Conservation (phyloP, 30 jellyfish, hydroid and myxozoan genomes). For the Hydractinia echinata region DNA sequence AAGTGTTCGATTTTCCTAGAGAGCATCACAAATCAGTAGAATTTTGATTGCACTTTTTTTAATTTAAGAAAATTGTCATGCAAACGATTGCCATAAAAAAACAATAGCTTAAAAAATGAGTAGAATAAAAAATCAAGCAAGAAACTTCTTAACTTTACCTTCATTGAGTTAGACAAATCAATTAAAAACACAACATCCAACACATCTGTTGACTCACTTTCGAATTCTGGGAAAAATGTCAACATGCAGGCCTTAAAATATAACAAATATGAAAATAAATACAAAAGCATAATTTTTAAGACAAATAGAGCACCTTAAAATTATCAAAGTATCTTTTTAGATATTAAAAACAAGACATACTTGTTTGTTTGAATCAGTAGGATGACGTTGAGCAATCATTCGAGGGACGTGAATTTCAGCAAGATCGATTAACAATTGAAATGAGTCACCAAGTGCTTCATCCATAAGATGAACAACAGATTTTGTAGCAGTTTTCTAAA, state of each 20-base stretch:
- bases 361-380: slow-evolving; percentile 59
- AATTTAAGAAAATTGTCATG: too few relatives aligned
- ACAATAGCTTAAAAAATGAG: too few relatives aligned
- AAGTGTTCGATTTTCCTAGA: too few relatives aligned
- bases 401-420: slow-evolving; percentile 93
- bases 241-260: slow-evolving; percentile 68
- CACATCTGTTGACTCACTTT: slow-evolving; percentile 11
- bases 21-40: too few relatives aligned
- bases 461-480: slow-evolving; percentile 52
- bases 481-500: slow-evolving; percentile 74
- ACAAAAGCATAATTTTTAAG: not conserved
- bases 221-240: slow-evolving; percentile 82
- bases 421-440: slow-evolving; percentile 58
- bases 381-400: slow-evolving; percentile 69
- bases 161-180: slow-evolving; percentile 75
- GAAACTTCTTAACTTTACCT: not conserved
- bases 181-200: slow-evolving; percentile 44
- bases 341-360: slow-evolving; percentile 6
- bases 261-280: not conserved
- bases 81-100: too few relatives aligned
- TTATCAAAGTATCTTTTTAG: too few relatives aligned
- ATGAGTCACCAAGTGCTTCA: slow-evolving; percentile 53
- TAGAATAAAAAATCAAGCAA: too few relatives aligned
- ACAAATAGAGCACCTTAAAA: not conserved
- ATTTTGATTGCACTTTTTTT: too few relatives aligned